Percentiles rank a stretch among this genome's conserved stretches.
Conservation (phyloP, 2,113 vertebrate species). For the Carollia perspicillata region DNA sequence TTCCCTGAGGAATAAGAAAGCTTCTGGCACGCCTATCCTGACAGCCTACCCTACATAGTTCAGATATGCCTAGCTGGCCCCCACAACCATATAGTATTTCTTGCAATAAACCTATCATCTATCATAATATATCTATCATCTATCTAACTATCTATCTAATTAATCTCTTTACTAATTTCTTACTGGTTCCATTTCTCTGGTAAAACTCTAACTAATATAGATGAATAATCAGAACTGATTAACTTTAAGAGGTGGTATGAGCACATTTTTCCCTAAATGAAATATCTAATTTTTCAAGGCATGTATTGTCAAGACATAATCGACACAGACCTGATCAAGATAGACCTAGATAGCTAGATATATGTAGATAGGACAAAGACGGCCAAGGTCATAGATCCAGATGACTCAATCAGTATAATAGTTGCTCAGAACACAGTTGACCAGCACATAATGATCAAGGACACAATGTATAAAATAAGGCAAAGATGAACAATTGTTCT, state of each 20-base stretch:
- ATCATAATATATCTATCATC: too few relatives aligned
- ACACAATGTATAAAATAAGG: background rate
- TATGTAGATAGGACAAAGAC: background rate
- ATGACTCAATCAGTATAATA: background rate
- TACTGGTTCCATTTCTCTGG: background rate
- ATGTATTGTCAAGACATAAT: background rate
- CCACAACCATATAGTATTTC: background rate
- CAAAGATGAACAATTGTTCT: background rate
- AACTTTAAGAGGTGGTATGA: background rate
- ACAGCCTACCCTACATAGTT: background rate
- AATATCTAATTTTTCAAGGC: background rate
- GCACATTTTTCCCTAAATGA: background rate
- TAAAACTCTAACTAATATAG: background rate
- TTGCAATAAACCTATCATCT: too few relatives aligned
- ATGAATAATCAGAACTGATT: background rate
- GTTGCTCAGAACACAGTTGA: background rate
- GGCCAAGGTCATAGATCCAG: background rate
- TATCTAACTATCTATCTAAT: too few relatives aligned
- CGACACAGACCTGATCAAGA: background rate
- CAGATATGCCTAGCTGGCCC: background rate
- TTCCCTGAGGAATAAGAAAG: background rate
- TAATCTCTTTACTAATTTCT: too few relatives aligned
- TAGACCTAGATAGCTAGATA: background rate
- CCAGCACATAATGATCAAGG: background rate
- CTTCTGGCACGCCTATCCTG: background rate